Evolutionary conservation across 2,113 vertebrate genomes (phyloP), one percentile per base, ranked within the genome.

Genomic region (Brevimyrus niger): DNA sequence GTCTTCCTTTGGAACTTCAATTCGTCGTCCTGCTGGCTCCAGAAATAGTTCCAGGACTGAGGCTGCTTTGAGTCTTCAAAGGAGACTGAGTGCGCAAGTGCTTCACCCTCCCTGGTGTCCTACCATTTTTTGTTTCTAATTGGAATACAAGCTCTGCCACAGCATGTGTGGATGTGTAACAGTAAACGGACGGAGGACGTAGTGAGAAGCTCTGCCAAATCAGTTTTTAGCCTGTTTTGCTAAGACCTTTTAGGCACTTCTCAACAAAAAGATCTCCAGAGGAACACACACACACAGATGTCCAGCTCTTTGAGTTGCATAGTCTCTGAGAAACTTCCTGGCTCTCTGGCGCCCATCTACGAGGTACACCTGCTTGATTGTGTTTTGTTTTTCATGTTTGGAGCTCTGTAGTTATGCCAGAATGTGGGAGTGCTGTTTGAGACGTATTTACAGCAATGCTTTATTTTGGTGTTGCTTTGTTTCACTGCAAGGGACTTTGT

Each of bases 41-140:
- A 89, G 53, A 82, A 89, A 89, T 89, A 89, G 15, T 51, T 48
- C 47, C 3, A 42, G 65, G 73, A 51, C 88, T 53, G 48, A 55
- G 19, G 88, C 69, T 58, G 86, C 53, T 61, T 42, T 42, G 19
- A 87, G 86, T 87, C 53, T 51, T 4, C 50, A 19, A n/a, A 65
- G 55, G 87, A 87, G 55, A 42, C 6, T 23, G 38, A 61, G 38
- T n/a, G 35, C 21, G 58, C 53, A 13, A 44, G 38, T 58, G 55
- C 21, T 35, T 42, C 38, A 87, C 87, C 38, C 87, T n/a, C 55
- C 53, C 35, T 50, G 53, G 19, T 87, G 17, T 44, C 19, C 55
- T n/a, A 61, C 55, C 53, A 27, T 61, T n/a, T 87, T 84, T 50
- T 87, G 35, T 55, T 13, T 53, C 87, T 65, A 65, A 87, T 61